These are phyloP conservation scores for Epirrhoe tristata DNA, from an alignment of 2,888 invertebrate genomes.

Conservation along the genomic window DNA sequence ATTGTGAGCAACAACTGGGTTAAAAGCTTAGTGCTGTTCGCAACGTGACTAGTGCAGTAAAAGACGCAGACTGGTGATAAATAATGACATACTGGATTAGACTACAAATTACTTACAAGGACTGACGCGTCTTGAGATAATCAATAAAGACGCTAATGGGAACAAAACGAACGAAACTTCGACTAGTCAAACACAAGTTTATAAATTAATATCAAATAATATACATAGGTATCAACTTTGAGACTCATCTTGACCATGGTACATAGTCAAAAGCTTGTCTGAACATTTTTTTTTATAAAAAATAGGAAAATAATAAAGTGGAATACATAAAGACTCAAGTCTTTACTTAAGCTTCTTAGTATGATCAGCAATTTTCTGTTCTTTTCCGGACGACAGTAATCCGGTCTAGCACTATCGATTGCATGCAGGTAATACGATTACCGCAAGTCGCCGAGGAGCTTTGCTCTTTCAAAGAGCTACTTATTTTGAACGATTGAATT, in stretches of 20 bases:
- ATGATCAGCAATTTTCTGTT: conserved; percentile 40
- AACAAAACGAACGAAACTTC: background rate
- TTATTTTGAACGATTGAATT: conserved; percentile 42
- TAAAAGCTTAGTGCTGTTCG: conserved; percentile 73
- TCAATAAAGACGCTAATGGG: background rate
- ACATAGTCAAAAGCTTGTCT: background rate
- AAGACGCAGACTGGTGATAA: conserved; percentile 45
- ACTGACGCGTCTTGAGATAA: conserved; percentile 1
- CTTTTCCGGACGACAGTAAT: conserved; percentile 56
- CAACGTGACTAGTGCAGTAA: conserved; percentile 42
- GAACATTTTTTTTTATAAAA: background rate
- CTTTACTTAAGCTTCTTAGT: conserved; percentile 32
- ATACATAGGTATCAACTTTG: background rate
- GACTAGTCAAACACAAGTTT: background rate
- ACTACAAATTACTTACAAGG: conserved; percentile 13
- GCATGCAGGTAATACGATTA: conserved; percentile 74
- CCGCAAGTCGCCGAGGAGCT: conserved; percentile 59
- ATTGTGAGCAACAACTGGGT: conserved; percentile 66
- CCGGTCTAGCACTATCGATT: conserved; percentile 69
- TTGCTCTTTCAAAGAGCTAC: conserved; percentile 48
- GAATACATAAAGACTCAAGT: conserved; percentile 12
- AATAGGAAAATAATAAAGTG: background rate
- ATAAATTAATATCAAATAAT: background rate
- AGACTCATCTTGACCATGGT: background rate
- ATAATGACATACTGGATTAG: conserved; percentile 36